Base-by-base conservation (phyloP, 1,140 invertebrate species). In the Pseudomyrmex gracilis region DNA sequence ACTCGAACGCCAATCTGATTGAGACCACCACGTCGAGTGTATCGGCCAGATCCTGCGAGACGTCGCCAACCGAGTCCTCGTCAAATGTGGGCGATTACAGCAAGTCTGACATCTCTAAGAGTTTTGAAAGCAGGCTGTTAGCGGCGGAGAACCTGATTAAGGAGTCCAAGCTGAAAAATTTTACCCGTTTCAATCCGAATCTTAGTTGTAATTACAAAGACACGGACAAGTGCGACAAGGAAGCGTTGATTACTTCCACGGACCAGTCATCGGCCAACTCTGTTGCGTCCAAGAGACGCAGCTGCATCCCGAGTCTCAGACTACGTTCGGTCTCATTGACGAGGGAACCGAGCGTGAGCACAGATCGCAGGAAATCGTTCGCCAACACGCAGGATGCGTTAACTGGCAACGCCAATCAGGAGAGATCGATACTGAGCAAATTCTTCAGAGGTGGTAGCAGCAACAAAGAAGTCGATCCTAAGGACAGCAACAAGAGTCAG, bases 371-470 rank as follows among this genome's bases (percentile, higher is more conserved):
- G 15, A 92, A 88, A 15, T 87, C 73, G 9, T 86, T 91, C 7
- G 83, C 86, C 1, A 84, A 74, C 7, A 85, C 90, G 15, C 87
- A 88, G 17, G 90, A 91, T 22, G 13, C 84, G 0, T 17, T 84
- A 7, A 12, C 17, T 1, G n/a, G 51, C 1, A 66, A 47, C 17
- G 3, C 73, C 2, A 94, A 92, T 4, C 93, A 95, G 0, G 95
- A 96, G 9, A 93, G 94, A 12, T 95, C 95, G 2, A 89, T 96
- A 13, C 89, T 96, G 4, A 95, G 95, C 87, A 96, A 96, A 89
- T 94, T 96, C 70, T 93, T 95, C 86, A 93, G 94, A 7, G 89
- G 93, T 5, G 92, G 93, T 17, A 91, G 91, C 45, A 87, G 84
- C 15, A 83, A 92, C 67, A 70, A 93, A 12, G 92, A 92, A 15